phyloP scores from a whole-genome alignment of 2,888 invertebrate genomes.

The Pelosia muscerda region DNA sequence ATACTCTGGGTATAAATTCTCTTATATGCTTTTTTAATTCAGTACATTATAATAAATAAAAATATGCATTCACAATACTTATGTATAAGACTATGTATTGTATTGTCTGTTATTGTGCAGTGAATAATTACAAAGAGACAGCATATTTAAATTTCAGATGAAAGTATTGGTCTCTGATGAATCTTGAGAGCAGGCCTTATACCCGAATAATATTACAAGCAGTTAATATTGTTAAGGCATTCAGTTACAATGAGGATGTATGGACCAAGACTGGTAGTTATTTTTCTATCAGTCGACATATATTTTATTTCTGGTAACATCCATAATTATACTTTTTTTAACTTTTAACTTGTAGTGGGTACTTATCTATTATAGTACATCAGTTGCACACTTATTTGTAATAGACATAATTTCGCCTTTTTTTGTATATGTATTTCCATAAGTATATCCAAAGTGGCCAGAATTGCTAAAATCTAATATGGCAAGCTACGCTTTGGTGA shows the following conservation, averaged over 20 bases:
- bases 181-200: constrained; percentile 2
- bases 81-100: constrained; percentile 23
- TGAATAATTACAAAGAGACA: not conserved
- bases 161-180: not conserved
- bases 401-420: constrained; percentile 33
- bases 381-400: constrained; percentile 21
- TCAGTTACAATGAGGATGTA: not conserved
- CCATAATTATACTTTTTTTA: not conserved
- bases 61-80: constrained; percentile 29
- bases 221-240: not conserved
- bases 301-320: constrained; percentile 40
- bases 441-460: constrained; percentile 60
- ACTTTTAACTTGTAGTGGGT: not conserved
- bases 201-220: not conserved
- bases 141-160: constrained; percentile 1
- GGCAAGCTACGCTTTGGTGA: constrained; percentile 86
- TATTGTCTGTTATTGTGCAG: constrained; percentile 37
- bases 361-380: constrained; percentile 27
- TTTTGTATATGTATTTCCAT: constrained; percentile 29
- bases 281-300: constrained; percentile 13
- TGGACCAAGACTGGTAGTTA: constrained; percentile 7
- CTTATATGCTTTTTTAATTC: constrained; percentile 31
- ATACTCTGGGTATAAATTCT: constrained; percentile 41
- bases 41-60: constrained; percentile 26
- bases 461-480: constrained; percentile 77